Base-by-base conservation (phyloP, 2,888 invertebrate genomes). In the Therioaphis trifolii region DNA sequence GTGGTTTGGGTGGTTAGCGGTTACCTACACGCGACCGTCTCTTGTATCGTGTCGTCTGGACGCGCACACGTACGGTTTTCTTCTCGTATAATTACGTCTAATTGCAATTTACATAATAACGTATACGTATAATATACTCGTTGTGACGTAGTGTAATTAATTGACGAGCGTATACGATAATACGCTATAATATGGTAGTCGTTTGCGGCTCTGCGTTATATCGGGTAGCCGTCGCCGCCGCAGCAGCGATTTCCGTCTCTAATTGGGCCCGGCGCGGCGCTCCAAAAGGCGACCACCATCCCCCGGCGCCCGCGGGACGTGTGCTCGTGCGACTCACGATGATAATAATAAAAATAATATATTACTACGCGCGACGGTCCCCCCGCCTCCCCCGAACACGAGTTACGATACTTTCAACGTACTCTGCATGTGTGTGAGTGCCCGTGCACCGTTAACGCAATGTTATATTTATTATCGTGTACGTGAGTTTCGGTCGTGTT, bases 241-340 rank as follows among this genome's bases (percentile, higher is more conserved):
- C n/a, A n/a, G n/a, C n/a, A n/a, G n/a, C n/a, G 43, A 21, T 24
- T 40, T 43, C 21, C 24, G 15, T 21, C 43, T 69, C 43, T 69
- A 69, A 69, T 69, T 43, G 68, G 15, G 49, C 43, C 43, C 68
- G 68, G 68, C n/a, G n/a, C n/a, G n/a, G n/a, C n/a, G n/a, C 68
- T 43, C 68, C 68, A 4, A 40, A 14, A 2, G 43, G 40, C 40
- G n/a, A n/a, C n/a, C 68, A 18, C 66, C 35, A 5, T 35, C 35
- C n/a, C 18, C 66, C 66, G 4, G 4, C 5, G 12, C 61, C 5
- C 66, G 63, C 35, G n/a, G n/a, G n/a, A n/a, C n/a, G n/a, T n/a
- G n/a, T n/a, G n/a, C n/a, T n/a, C n/a, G n/a, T n/a, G n/a, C n/a
- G n/a, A n/a, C n/a, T n/a, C n/a, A n/a, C n/a, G n/a, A n/a, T n/a